Base-by-base conservation (phyloP, 2,797 vertebrate species). In the Hippocampus kuda region DNA sequence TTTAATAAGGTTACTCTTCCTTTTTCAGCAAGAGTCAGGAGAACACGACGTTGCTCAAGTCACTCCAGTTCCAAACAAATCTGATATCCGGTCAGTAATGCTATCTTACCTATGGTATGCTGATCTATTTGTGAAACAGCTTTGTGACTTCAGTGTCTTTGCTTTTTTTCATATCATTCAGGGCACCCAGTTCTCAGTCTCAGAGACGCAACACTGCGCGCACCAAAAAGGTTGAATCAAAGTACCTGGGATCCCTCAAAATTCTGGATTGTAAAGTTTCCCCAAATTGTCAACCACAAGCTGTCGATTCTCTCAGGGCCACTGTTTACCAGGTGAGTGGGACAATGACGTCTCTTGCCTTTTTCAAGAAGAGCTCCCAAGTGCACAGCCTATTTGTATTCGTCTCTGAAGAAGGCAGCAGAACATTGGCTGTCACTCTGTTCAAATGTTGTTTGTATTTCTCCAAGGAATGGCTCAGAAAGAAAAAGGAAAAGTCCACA, bases 281-380 rank as follows among this genome's bases (percentile, higher is more conserved):
- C 2, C 85, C 90, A 27, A 90, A 89, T 20, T 88, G 84, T 49
- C 87, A 91, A 62, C 83, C 89, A 53, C 86, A 87, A 70, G 78
- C 75, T 73, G 90, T 91, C 48, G 93, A 97, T 84, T 86, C 86
- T 10, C 76, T 98, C 67, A 86, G 96, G 82, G 94, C 93, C 73
- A 85, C 92, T 27, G 86, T 96, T 84, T 99, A 95, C 79, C 95
- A 99, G 94, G 97, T 98, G 84, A 82, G 82, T 75, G 49, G 63
- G 16, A 66, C 11, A 4, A 64, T 8, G 48, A 71, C 22, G 13
- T 24, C 5, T 68, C 51, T 66, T 38, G 48, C 49, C 26, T 24
- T 65, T 12, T 26, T 66, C 4, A 7, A 59, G 11, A 38, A 20
- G 20, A 38, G 30, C 6, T 20, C 2, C 12, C 10, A 2, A 38